Percentiles rank a stretch among this genome's conserved stretches.
phyloP scores from a whole-genome alignment of 2,113 vertebrate genomes.

The Oryctolagus cuniculus region mOryCun1.1 NC_091444.1:61589001-61589500 shows the following conservation, averaged over 20 bases:
- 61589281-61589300: too few relatives aligned
- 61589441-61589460: not conserved
- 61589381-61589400: not conserved
- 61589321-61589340: not conserved
- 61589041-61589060: slow-evolving; percentile 10
- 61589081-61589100: not conserved
- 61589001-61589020: not conserved
- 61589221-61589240: not conserved
- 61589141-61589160: not conserved
- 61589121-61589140: slow-evolving; percentile 61
- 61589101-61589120: not conserved
- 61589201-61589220: not conserved
- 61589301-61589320: not conserved
- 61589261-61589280: too few relatives aligned
- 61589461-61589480: not conserved
- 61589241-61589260: not conserved
- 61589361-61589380: not conserved
- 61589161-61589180: not conserved
- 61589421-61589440: not conserved
- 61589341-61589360: not conserved
- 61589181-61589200: not conserved
- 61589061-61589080: not conserved
- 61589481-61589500: not conserved
- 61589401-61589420: not conserved
- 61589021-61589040: not conserved